Evolutionary conservation across 35 echinoderm and acorn worm species (phyloP).

Genomic region (Amphiura filiformis): DNA sequence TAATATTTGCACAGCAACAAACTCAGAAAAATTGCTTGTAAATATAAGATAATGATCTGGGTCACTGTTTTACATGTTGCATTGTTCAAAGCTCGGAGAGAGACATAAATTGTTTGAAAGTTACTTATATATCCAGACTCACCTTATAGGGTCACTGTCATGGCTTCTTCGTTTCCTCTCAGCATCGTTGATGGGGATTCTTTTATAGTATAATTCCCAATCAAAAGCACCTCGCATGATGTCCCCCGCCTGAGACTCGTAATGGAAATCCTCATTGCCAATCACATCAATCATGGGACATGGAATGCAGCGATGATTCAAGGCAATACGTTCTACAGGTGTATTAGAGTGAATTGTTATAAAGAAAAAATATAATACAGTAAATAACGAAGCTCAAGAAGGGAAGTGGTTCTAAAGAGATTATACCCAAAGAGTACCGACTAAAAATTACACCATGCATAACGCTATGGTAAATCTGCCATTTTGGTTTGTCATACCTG

Average conservation of each 20-base stretch:
- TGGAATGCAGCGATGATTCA: constrained; percentile 77
- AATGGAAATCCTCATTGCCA: constrained; percentile 96
- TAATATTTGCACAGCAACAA: too few relatives aligned
- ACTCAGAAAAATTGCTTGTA: too few relatives aligned
- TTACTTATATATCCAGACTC: neutral
- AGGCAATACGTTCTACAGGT: constrained; percentile 83
- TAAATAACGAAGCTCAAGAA: too few relatives aligned
- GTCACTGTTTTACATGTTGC: too few relatives aligned
- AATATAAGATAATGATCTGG: too few relatives aligned
- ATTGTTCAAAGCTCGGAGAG: too few relatives aligned
- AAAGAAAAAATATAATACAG: too few relatives aligned
- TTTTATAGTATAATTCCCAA: constrained; percentile 97
- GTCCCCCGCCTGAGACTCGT: constrained; percentile 95
- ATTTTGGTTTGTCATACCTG: too few relatives aligned
- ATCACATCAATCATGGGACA: constrained; percentile 99
- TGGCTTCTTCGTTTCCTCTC: constrained; percentile 67
- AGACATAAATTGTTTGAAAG: neutral
- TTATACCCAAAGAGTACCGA: too few relatives aligned
- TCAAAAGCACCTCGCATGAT: constrained; percentile 97
- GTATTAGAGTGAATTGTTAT: neutral
- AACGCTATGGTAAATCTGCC: too few relatives aligned
- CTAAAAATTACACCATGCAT: too few relatives aligned
- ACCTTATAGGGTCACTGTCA: constrained; percentile 84
- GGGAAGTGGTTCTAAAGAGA: too few relatives aligned
- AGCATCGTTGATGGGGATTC: constrained; percentile 87